Conservation (phyloP, 2,113 vertebrate genomes). For the Girardinichthys multiradiatus region DNA sequence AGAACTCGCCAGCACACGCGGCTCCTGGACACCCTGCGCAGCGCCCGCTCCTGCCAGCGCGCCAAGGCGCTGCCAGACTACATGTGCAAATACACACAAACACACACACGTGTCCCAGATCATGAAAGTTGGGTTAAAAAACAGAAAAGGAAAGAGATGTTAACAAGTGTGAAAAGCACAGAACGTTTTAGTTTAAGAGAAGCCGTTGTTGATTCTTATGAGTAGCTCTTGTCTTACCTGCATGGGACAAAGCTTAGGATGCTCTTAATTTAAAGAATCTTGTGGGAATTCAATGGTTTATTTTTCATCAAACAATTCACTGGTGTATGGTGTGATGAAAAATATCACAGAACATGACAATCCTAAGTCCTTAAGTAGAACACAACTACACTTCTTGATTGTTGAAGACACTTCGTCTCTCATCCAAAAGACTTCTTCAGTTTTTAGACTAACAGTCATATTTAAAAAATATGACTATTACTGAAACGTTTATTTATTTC, state of each 20-base stretch:
- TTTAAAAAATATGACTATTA: too few relatives aligned
- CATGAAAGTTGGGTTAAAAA: conserved; percentile 21
- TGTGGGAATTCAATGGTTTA: too few relatives aligned
- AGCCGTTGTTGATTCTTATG: background rate
- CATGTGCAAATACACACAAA: conserved; percentile 28
- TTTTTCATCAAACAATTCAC: too few relatives aligned
- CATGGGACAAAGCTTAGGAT: background rate
- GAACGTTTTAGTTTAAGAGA: background rate
- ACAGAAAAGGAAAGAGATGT: conserved; percentile 23
- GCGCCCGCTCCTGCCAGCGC: conserved; percentile 78
- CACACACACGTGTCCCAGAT: conserved; percentile 28
- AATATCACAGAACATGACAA: too few relatives aligned
- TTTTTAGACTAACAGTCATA: too few relatives aligned
- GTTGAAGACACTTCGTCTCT: too few relatives aligned
- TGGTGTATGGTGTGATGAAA: too few relatives aligned
- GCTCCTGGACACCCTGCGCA: conserved; percentile 75
- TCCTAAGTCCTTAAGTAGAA: too few relatives aligned
- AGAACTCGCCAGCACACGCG: conserved; percentile 82
- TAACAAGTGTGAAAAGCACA: conserved; percentile 21
- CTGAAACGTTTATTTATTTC: too few relatives aligned
- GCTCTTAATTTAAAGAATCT: too few relatives aligned
- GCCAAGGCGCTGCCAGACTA: conserved; percentile 78
- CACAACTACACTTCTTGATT: too few relatives aligned
- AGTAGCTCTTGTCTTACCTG: background rate
- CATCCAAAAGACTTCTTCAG: too few relatives aligned